Conservation (phyloP, 2,797 vertebrate genomes). For the Siniperca scherzeri region DNA sequence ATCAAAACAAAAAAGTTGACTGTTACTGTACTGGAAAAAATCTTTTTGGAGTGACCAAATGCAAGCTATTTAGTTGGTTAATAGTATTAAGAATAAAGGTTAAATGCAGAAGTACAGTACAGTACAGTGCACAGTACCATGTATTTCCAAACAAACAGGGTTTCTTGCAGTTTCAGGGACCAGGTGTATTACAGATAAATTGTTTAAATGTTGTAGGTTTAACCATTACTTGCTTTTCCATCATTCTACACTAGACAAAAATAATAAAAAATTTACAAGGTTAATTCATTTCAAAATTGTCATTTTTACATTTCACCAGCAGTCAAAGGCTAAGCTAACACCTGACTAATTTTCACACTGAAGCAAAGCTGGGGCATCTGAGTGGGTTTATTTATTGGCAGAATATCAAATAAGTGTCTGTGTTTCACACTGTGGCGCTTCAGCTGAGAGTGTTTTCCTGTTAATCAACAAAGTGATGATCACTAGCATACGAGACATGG, state of each 20-base stretch:
- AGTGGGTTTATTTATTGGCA: conserved; percentile 27
- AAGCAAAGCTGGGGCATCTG: neutral
- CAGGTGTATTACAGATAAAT: neutral
- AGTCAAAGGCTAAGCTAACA: neutral
- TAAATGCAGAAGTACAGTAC: neutral
- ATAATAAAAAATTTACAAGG: neutral
- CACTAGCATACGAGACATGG: conserved; percentile 2
- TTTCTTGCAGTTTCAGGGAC: neutral
- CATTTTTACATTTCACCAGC: neutral
- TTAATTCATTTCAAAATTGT: neutral
- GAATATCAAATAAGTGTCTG: neutral
- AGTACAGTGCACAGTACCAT: neutral
- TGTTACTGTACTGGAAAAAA: neutral
- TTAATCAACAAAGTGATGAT: conserved; percentile 27
- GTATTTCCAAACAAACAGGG: neutral
- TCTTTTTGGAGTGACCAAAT: neutral
- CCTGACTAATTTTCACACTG: neutral
- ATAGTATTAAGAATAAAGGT: neutral
- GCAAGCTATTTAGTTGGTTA: neutral
- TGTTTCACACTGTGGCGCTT: conserved; percentile 1
- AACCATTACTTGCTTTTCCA: neutral
- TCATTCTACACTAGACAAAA: neutral
- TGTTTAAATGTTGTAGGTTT: neutral
- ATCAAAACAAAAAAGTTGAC: neutral
- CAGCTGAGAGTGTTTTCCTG: conserved; percentile 9